Conservation (phyloP, 2,888 invertebrate species). For the Napeogenes sylphis region DNA sequence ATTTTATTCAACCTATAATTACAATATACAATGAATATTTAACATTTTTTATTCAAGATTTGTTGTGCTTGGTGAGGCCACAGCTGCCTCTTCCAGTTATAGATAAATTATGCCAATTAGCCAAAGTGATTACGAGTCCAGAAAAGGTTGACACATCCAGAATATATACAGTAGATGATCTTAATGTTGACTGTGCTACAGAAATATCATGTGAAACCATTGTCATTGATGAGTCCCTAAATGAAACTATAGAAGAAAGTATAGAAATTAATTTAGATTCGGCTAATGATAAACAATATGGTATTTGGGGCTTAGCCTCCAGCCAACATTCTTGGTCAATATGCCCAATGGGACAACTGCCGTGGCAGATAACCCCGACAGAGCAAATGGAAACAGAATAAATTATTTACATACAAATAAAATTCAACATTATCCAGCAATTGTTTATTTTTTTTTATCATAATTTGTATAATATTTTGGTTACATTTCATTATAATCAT, state of each 20-base stretch:
- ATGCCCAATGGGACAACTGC: conserved; percentile 73
- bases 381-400: conserved; percentile 26
- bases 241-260: conserved; percentile 29
- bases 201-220: conserved; percentile 10
- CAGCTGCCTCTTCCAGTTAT: conserved; percentile 44
- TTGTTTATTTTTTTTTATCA: conserved; percentile 64
- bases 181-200: conserved; percentile 37
- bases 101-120: conserved; percentile 51
- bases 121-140: conserved; percentile 56
- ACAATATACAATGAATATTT: conserved; percentile 61
- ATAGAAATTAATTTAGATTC: conserved; percentile 15
- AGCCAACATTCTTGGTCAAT: conserved; percentile 56
- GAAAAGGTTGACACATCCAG: conserved; percentile 45
- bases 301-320: conserved; percentile 58
- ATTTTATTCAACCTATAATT: conserved; percentile 59
- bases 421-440: conserved; percentile 54
- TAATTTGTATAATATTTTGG: conserved; percentile 76
- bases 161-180: conserved; percentile 68
- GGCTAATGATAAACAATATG: conserved; percentile 25
- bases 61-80: conserved; percentile 55
- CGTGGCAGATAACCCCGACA: conserved; percentile 54
- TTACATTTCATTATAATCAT: conserved; percentile 60
- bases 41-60: conserved; percentile 53
- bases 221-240: conserved; percentile 21
- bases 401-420: conserved; percentile 30